A percentile compares a stretch with the other conserved stretches of the same genome.
phyloP scores from a whole-genome alignment of 1,140 invertebrate species.

The Ctenoplectra terminalis region DNA sequence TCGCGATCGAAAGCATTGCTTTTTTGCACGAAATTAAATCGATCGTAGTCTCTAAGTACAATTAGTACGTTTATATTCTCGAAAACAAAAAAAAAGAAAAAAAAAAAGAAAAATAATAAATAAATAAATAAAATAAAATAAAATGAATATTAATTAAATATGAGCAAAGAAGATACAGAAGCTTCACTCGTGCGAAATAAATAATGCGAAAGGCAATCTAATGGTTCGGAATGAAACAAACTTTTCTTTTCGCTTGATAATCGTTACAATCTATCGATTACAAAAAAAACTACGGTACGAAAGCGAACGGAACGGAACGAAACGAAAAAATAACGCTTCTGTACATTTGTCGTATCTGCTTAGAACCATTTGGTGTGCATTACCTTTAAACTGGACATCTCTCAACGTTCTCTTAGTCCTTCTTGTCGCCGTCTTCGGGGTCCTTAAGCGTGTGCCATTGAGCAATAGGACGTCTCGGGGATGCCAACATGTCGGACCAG shows the following conservation, averaged over 20 bases:
- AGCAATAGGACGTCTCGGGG: constrained; percentile 98
- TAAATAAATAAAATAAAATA: no score
- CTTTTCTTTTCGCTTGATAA: no score
- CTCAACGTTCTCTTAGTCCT: constrained; percentile 87
- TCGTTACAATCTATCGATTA: no score
- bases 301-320: constrained; percentile 42
- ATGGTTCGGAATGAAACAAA: no score
- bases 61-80: background rate
- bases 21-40: constrained; percentile 26
- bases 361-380: constrained; percentile 51
- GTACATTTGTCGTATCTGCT: constrained; percentile 49
- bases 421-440: constrained; percentile 96
- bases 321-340: constrained; percentile 30
- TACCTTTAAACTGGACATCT: constrained; percentile 58
- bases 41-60: background rate
- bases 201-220: no score
- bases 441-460: constrained; percentile 99
- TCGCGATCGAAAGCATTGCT: constrained; percentile 48
- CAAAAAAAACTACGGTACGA: no score
- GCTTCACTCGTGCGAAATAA: no score
- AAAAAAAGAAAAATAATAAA: background rate
- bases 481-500: constrained; percentile 99
- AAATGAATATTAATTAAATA: no score
- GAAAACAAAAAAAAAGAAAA: background rate
- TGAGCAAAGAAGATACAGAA: no score